phyloP scores from a whole-genome alignment of 2,113 vertebrate species.

The Chaetorhynchus papuensis region DNA sequence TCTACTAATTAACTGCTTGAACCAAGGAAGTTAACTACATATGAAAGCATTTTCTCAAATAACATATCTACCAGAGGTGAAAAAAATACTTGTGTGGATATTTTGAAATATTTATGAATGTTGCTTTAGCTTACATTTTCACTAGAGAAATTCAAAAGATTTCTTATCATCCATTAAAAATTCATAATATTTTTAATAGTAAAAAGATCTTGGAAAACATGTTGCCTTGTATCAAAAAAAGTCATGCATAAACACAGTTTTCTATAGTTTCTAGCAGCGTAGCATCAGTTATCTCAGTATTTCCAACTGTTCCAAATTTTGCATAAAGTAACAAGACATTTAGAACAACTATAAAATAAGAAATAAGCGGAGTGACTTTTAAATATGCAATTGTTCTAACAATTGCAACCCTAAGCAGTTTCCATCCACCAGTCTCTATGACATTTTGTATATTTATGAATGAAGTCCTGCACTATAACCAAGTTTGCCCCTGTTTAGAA shows the following conservation, averaged over 20 bases:
- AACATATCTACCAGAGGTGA: background rate
- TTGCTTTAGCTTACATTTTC: background rate
- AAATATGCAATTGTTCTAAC: background rate
- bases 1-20: background rate
- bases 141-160: background rate
- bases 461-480: background rate
- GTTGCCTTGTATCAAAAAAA: background rate
- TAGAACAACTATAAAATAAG: background rate
- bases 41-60: background rate
- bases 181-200: background rate
- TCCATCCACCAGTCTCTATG: background rate
- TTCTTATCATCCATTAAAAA: background rate
- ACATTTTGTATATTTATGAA: background rate
- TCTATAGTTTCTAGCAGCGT: background rate
- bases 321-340: background rate
- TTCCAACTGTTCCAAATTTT: background rate
- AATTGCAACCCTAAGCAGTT: background rate
- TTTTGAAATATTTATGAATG: background rate
- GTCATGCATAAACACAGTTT: background rate
- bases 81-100: background rate
- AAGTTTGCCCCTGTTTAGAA: background rate
- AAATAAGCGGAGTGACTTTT: background rate
- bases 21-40: background rate
- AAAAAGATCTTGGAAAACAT: background rate
- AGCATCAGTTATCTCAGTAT: background rate